Evolutionary conservation across 1,140 invertebrate genomes (phyloP), one percentile per base, ranked within the genome.

Genomic region (Cotesia glomerata): DNA sequence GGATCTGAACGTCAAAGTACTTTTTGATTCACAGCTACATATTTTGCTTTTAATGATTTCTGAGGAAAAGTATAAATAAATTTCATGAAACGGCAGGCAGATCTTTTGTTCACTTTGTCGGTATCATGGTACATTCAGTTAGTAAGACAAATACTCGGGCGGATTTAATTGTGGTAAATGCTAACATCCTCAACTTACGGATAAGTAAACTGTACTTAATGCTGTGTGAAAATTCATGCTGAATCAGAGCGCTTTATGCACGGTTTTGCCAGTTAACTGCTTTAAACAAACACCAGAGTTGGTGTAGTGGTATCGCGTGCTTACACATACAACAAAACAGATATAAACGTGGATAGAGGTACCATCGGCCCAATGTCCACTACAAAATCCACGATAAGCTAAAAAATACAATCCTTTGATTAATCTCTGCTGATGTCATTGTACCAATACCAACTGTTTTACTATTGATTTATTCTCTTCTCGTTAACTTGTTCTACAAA

Each of bases 191-290:
- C 69, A 79, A 83, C 80, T 82, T 80, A 76, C 76, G 76, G 74
- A 83, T 84, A 83, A 84, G 79, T 83, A 84, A 85, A 86, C 82
- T 79, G 72, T 82, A 85, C 85, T 85, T 79, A 75, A 76, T 76
- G 75, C 64, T 66, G 56, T 36, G 45, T 32, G n/a, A 45, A 52
- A 54, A 56, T 56, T 51, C 62, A 18, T 66, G 56, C 70, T 66
- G 63, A 67, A 18, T 35, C n/a, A 67, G 9, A 34, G 63, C 51
- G 39, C 39, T 45, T 11, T 45, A 8, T 45, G 8, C 11, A 45
- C 11, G 39, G 39, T 66, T 65, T 72, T 36, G 35, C 36, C 62
- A 66, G 34, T 56, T 72, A 66, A 66, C 62, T 49, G 18, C n/a
- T 72, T 45, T 66, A 65, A 71, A 71, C 45, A 65, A 71, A 71